Evolutionary conservation across 30 jellyfish, hydroid and myxozoan genomes (phyloP).

Genomic region (Rhopilema esculentum): DNA sequence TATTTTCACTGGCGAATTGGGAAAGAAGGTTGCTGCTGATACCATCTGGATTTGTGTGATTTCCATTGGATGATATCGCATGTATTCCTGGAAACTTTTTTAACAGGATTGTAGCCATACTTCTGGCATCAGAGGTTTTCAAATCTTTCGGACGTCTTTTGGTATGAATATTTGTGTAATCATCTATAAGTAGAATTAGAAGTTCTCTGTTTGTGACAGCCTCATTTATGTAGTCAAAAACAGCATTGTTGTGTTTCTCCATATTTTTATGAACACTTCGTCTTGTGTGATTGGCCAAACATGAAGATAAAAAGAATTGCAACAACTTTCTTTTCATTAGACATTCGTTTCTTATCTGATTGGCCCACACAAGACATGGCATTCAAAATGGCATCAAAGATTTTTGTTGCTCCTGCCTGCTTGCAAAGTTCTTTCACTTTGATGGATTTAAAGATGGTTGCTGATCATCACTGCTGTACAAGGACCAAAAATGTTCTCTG

Average conservation of each 20-base stretch:
- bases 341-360: not conserved
- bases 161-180: not conserved
- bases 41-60: slow-evolving; percentile 25
- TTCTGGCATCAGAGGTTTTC: slow-evolving; percentile 11
- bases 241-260: not conserved
- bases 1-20: not conserved
- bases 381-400: not conserved
- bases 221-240: not conserved
- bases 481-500: not conserved
- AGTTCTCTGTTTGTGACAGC: not conserved
- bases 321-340: slow-evolving; percentile 14
- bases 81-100: slow-evolving; percentile 8
- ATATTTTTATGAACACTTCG: not conserved
- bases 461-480: not conserved
- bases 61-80: slow-evolving; percentile 1
- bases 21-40: not conserved
- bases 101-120: slow-evolving; percentile 36
- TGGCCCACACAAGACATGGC: slow-evolving; percentile 22
- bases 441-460: not conserved
- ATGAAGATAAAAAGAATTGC: slow-evolving; percentile 4
- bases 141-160: not conserved
- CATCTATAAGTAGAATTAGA: not conserved
- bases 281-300: slow-evolving; percentile 11
- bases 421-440: slow-evolving; percentile 7
- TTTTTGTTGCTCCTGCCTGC: slow-evolving; percentile 1